Evolutionary conservation across 2,113 vertebrate genomes (phyloP).

Genomic region (Aythya baeri): DNA sequence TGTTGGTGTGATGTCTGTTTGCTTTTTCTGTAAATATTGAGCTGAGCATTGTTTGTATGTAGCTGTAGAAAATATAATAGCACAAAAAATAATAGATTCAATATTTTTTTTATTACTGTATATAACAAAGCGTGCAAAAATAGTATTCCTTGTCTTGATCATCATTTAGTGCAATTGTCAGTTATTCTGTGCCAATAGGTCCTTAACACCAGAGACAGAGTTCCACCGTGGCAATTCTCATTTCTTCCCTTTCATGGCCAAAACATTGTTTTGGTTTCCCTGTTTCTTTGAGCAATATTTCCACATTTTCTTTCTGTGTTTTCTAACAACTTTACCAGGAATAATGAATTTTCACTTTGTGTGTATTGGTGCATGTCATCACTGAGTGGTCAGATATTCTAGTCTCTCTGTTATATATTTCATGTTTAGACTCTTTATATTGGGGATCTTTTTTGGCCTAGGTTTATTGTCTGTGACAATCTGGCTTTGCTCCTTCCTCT

Average conservation of each 20-base stretch:
- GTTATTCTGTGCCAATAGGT: neutral
- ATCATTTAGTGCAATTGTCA: neutral
- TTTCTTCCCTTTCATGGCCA: neutral
- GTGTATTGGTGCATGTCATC: accelerated
- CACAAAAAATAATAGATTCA: neutral
- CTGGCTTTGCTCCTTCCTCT: neutral
- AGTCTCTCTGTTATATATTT: neutral
- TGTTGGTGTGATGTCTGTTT: neutral
- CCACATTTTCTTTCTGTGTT: neutral
- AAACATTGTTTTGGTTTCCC: neutral
- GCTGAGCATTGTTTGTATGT: neutral
- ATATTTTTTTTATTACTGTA: neutral
- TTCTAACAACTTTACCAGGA: neutral
- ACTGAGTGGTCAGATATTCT: neutral
- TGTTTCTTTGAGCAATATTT: neutral
- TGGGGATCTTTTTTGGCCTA: neutral
- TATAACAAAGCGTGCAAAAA: neutral
- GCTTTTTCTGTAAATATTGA: neutral
- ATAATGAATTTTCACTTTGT: neutral
- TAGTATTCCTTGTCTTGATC: neutral
- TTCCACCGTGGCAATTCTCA: neutral
- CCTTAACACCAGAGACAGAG: neutral
- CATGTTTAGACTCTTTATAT: accelerated
- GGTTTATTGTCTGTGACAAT: accelerated
- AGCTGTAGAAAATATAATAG: neutral